Base-by-base conservation (phyloP, 2,113 vertebrate genomes). In the Alectura lathami region DNA sequence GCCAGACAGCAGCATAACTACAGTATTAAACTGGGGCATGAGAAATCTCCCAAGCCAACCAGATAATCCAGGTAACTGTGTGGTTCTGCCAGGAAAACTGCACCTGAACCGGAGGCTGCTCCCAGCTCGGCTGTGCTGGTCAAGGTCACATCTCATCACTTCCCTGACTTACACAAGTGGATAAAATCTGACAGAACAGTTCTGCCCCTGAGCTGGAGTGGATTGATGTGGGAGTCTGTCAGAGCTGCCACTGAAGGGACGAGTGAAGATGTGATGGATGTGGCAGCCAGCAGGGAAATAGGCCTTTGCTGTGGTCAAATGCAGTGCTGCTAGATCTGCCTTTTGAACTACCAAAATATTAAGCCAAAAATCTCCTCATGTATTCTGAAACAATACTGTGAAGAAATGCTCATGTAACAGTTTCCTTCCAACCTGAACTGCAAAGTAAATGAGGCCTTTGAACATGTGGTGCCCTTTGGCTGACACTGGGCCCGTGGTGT, bases 361-460 rank as follows among this genome's bases (percentile, higher is more conserved):
- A 88, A 72, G 78, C 78, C 82, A 95, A 93, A 95, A 93, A 74
- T 81, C 79, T 86, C 54, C 60, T 54, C 4, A 0, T 82, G 73
- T 72, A 81, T 88, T 91, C 94, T 94, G 91, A 95, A 95, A 94
- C 82, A 95, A 74, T 42, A 66, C 40, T 88, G 36, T 47, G 67
- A 85, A 94, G 53, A 87, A 87, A 85, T 1, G 24, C 64, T 69
- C 81, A 87, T 1, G 5, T 88, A 79, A 66, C 54, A 62, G 54
- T 91, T 96, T 96, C 91, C 93, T 95, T 22, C 68, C 59, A 53
- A 69, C 48, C 42, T 1, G 2, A 85, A 82, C 9, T 5, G 4
- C 47, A 34, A 1, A 0, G 8, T 48, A 89, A 93, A 79, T 32
- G 57, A 84, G 50, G 69, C 68, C 79, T 87, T 83, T 0, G 0